A percentile compares a stretch with the other conserved stretches of the same genome.
Conservation (phyloP, 2,797 vertebrate species). For the Coregonus sp. region DNA sequence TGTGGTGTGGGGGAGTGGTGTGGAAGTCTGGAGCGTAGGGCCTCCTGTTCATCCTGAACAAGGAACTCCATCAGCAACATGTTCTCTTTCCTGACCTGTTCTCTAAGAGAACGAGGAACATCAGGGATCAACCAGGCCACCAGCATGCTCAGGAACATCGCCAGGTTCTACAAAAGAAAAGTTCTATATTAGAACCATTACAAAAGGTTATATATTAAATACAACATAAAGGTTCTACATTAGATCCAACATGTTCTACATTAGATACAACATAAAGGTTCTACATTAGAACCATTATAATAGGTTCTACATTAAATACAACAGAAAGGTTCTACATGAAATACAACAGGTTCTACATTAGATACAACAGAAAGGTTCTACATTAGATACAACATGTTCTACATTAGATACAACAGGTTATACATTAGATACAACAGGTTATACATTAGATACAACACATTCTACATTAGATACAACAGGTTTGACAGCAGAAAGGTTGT, state of each 20-base stretch:
- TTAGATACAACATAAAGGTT: no score
- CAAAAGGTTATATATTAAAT: background rate
- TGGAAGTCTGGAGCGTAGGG: constrained; percentile 63
- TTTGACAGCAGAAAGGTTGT: no score
- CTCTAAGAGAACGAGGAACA: constrained; percentile 90
- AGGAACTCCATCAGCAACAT: constrained; percentile 89
- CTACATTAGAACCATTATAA: no score
- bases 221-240: background rate
- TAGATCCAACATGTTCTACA: no score
- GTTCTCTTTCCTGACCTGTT: constrained; percentile 94
- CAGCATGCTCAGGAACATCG: constrained; percentile 95
- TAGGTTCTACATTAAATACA: no score
- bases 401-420: background rate
- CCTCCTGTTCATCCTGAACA: constrained; percentile 85
- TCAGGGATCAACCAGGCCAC: constrained; percentile 98
- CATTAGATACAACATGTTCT: background rate
- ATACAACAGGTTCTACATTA: no score
- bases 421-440: no score
- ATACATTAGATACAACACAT: background rate
- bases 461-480: no score
- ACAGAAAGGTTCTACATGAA: no score
- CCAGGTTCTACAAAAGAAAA: constrained; percentile 83
- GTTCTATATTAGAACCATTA: background rate
- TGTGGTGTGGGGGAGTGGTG: constrained; percentile 46
- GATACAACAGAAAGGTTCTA: no score